Conservation (phyloP, 2,888 invertebrate genomes). For the Hemicrepidius hirtus region DNA sequence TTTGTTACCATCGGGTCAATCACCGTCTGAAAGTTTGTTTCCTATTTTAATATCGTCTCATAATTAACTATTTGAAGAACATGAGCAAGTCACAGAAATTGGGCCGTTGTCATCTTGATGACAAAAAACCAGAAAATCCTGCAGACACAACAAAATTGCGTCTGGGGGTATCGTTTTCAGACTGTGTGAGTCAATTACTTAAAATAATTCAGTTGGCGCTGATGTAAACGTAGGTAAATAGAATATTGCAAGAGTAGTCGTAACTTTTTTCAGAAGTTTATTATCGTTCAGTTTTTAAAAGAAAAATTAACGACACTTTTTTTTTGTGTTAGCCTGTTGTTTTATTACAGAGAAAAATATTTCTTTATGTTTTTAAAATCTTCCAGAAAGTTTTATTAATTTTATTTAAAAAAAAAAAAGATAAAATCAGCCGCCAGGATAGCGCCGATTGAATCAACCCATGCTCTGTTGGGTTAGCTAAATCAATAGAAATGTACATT, state of each 20-base stretch:
- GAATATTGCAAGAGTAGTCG: not conserved
- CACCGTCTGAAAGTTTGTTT: not conserved
- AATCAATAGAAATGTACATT: too few relatives aligned
- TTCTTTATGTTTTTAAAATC: too few relatives aligned
- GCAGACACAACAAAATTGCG: constrained; percentile 45
- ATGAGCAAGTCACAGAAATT: constrained; percentile 23
- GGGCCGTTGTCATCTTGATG: constrained; percentile 20
- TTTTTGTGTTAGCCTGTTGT: too few relatives aligned
- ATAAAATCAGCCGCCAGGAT: too few relatives aligned
- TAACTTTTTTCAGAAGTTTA: not conserved
- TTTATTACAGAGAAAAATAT: too few relatives aligned
- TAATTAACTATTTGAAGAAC: constrained; percentile 17
- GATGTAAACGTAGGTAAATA: constrained; percentile 16
- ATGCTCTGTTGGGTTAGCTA: too few relatives aligned
- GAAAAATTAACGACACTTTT: too few relatives aligned
- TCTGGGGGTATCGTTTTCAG: constrained; percentile 41
- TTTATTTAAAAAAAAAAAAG: too few relatives aligned
- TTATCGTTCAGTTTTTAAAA: too few relatives aligned
- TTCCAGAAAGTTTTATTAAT: too few relatives aligned
- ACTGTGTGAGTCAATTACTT: constrained; percentile 32
- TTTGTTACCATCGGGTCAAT: not conserved
- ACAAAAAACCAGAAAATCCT: constrained; percentile 3
- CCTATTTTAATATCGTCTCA: not conserved
- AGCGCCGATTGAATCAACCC: too few relatives aligned
- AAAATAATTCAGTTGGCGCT: constrained; percentile 27